These are phyloP conservation scores for Elachura formosa DNA, from an alignment of 2,113 vertebrate species.

Conservation along the genomic window DNA sequence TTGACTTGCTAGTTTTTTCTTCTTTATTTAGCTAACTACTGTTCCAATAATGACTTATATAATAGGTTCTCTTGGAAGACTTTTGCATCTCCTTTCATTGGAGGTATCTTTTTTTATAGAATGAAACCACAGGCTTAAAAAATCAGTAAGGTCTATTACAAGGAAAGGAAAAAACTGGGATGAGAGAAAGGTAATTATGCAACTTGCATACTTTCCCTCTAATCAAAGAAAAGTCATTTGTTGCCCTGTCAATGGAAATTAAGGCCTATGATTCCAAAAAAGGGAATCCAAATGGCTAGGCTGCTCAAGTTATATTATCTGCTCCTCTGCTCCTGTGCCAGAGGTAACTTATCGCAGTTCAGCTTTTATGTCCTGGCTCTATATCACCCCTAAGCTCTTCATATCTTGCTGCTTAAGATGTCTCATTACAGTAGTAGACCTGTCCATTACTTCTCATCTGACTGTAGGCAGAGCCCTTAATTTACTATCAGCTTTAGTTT, in stretches of 20 bases:
- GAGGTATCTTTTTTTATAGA: not conserved
- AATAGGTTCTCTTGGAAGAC: not conserved
- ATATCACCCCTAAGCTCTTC: not conserved
- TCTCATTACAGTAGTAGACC: not conserved
- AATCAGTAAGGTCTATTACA: not conserved
- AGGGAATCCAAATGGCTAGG: not conserved
- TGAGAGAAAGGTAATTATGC: not conserved
- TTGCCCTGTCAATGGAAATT: not conserved
- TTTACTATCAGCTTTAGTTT: not conserved
- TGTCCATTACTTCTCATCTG: not conserved
- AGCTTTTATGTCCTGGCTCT: not conserved
- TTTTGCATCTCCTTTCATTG: not conserved
- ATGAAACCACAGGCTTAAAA: not conserved
- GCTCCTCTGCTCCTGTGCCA: not conserved
- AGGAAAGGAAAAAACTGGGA: not conserved
- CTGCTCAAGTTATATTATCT: not conserved
- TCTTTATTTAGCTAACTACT: conserved; percentile 31
- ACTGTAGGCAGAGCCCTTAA: not conserved
- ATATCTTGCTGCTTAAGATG: not conserved
- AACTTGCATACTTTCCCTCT: not conserved
- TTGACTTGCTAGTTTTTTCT: conserved; percentile 27
- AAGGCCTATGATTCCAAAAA: not conserved
- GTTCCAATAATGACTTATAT: not conserved
- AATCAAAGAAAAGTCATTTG: not conserved
- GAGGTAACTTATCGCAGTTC: not conserved